Percentiles rank a stretch among this genome's conserved stretches.
Conservation (phyloP, 2,797 vertebrate species). For the Synaphobranchus kaupii region DNA sequence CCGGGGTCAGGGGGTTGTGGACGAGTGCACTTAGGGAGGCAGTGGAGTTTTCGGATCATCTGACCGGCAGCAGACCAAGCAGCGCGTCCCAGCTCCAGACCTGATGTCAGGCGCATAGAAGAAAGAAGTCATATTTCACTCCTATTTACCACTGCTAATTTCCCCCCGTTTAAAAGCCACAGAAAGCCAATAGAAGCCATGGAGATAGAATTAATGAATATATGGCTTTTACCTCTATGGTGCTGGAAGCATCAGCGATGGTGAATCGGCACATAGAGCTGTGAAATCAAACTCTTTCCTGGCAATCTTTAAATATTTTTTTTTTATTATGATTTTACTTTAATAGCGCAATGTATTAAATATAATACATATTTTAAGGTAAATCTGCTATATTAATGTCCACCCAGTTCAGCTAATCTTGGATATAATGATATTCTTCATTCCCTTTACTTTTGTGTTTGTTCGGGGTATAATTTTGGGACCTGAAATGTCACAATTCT, state of each 20-base stretch:
- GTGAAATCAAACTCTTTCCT: slow-evolving; percentile 38
- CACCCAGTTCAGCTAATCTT: slow-evolving; percentile 69
- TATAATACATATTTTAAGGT: slow-evolving; percentile 60
- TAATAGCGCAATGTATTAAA: slow-evolving; percentile 57
- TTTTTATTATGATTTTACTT: slow-evolving; percentile 55
- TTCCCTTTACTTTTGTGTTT: slow-evolving; percentile 72
- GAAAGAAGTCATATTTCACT: slow-evolving; percentile 21
- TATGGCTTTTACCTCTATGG: slow-evolving; percentile 17
- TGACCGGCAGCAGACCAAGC: slow-evolving; percentile 38
- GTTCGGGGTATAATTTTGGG: slow-evolving; percentile 71
- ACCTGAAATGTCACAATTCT: slow-evolving; percentile 61
- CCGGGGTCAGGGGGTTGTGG: slow-evolving; percentile 66
- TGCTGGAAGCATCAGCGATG: neutral
- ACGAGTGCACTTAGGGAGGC: slow-evolving; percentile 63
- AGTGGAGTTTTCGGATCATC: slow-evolving; percentile 45
- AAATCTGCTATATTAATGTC: slow-evolving; percentile 59
- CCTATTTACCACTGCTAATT: slow-evolving; percentile 40
- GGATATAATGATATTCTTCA: slow-evolving; percentile 68
- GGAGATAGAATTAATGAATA: slow-evolving; percentile 17
- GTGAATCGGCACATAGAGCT: slow-evolving; percentile 32
- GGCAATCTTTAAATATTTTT: slow-evolving; percentile 52
- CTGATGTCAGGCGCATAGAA: slow-evolving; percentile 35
- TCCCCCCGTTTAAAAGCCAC: slow-evolving; percentile 32
- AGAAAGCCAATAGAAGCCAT: slow-evolving; percentile 12
- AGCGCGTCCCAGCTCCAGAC: slow-evolving; percentile 29